Percentiles rank a stretch among this genome's conserved stretches.
These are phyloP conservation scores for Chionoecetes opilio DNA, from an alignment of 1,140 invertebrate genomes.

Conservation along the genomic window DNA sequence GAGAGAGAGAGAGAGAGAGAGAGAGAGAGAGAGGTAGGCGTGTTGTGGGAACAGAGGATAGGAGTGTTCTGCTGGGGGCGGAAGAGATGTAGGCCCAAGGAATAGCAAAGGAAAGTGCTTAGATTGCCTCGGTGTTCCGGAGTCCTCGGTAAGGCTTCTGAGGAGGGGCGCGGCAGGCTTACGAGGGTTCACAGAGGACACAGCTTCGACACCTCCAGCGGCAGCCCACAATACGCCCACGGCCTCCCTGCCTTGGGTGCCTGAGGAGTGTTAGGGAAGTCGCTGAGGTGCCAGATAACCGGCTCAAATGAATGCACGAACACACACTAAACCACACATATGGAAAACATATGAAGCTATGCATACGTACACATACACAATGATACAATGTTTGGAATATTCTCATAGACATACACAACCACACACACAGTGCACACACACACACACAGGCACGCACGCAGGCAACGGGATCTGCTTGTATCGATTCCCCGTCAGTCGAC, in stretches of 20 bases:
- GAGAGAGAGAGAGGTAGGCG: neutral
- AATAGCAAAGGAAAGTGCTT: neutral
- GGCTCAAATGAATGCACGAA: neutral
- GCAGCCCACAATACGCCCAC: neutral
- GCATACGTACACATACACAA: neutral
- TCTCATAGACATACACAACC: neutral
- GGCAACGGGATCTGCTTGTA: neutral
- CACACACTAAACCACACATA: neutral
- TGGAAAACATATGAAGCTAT: neutral
- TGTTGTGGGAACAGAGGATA: too few relatives aligned
- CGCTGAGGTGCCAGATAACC: neutral
- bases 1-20: constrained; percentile 31
- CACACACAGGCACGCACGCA: constrained; percentile 14
- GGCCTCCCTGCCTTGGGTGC: neutral
- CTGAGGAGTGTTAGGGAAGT: neutral
- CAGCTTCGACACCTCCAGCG: neutral
- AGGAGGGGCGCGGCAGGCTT: neutral
- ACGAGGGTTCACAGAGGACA: neutral
- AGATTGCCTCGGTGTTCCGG: neutral
- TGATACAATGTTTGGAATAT: neutral
- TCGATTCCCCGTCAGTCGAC: neutral
- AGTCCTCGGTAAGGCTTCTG: neutral
- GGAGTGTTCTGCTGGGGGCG: too few relatives aligned
- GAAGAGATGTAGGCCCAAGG: too few relatives aligned
- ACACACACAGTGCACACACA: neutral